These are phyloP conservation scores for Tipula helvola DNA, from an alignment of 2,888 invertebrate genomes.

Conservation along the genomic window DNA sequence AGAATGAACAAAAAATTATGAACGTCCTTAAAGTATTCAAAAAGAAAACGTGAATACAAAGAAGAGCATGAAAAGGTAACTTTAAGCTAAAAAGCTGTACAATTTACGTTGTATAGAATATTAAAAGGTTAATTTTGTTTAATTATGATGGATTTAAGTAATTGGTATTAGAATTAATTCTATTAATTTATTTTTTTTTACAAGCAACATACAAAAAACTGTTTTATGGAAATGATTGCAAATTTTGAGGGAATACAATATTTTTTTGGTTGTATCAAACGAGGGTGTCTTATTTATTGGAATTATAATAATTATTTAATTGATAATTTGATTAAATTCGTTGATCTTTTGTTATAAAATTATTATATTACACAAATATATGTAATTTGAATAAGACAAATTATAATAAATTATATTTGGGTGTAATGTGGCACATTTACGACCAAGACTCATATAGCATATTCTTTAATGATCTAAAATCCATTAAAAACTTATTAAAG, in stretches of 20 bases:
- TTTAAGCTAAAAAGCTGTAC: background rate
- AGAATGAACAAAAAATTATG: background rate
- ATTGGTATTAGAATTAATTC: background rate
- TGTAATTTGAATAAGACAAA: no score
- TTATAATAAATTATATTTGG: no score
- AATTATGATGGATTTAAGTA: constrained; percentile 4
- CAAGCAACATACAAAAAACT: background rate
- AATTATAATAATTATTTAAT: background rate
- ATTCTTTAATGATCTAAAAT: background rate
- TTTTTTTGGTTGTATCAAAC: background rate
- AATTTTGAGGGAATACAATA: background rate
- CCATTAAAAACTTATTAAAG: background rate
- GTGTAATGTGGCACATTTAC: no score
- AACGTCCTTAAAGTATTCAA: background rate
- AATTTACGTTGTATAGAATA: background rate
- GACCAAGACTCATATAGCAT: background rate
- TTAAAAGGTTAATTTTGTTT: background rate
- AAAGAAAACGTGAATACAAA: background rate
- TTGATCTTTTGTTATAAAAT: background rate
- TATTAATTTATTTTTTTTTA: background rate
- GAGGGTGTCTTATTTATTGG: background rate
- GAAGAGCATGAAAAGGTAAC: background rate
- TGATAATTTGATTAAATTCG: background rate
- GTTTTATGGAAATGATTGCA: background rate
- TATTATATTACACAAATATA: no score